phyloP scores from a whole-genome alignment of 53 echinoderm and acorn worm species.

The Echinarachnius parma region DNA sequence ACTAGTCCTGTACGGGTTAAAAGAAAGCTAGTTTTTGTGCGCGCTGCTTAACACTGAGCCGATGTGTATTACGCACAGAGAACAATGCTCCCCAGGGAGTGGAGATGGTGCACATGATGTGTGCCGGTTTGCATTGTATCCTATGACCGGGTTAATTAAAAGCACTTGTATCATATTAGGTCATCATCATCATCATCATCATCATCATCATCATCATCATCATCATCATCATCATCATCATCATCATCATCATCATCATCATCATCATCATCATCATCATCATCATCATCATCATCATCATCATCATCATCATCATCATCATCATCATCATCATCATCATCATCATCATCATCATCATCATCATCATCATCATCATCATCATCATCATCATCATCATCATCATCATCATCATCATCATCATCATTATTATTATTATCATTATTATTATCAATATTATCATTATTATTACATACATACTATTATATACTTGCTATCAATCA shows the following conservation, averaged over 20 bases:
- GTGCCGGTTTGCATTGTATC: no score
- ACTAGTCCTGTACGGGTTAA: no score
- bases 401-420: not conserved
- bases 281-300: not conserved
- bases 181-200: constrained; percentile 5
- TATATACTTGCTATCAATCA: no score
- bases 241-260: not conserved
- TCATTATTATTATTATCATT: not conserved
- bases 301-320: not conserved
- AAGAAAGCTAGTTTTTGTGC: no score
- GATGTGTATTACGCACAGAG: no score
- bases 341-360: not conserved
- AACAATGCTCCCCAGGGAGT: no score
- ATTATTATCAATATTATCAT: not conserved
- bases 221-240: not conserved
- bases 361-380: not conserved
- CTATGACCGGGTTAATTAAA: not conserved
- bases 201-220: constrained; percentile 11
- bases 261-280: not conserved
- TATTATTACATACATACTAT: no score
- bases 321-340: not conserved
- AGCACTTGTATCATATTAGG: not conserved
- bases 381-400: not conserved
- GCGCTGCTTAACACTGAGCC: no score
- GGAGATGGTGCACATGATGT: no score